These are phyloP conservation scores for Drosophila trapezifrons DNA, from an alignment of 1,140 invertebrate genomes.

Conservation along the genomic window DNA sequence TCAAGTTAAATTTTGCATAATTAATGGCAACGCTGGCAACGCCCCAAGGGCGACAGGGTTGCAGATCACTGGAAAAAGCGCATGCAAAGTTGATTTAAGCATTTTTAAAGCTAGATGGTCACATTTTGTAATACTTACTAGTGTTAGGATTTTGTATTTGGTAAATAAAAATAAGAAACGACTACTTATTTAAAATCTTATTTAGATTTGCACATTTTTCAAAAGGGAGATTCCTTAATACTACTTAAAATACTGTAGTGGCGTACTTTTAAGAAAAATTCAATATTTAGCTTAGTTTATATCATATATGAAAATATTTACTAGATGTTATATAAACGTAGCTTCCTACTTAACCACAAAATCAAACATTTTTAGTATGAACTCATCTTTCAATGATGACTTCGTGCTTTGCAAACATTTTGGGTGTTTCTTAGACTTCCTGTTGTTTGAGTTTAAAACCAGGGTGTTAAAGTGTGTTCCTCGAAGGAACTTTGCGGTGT, in stretches of 20 bases:
- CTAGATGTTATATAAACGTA: neutral
- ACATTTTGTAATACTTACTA: neutral
- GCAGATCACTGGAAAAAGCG: constrained; percentile 6
- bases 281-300: no score
- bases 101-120: neutral
- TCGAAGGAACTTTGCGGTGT: constrained; percentile 42
- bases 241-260: no score
- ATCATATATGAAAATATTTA: no score
- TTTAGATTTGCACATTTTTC: no score
- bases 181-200: no score
- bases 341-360: neutral
- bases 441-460: constrained; percentile 28
- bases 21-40: constrained; percentile 64
- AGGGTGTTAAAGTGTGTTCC: constrained; percentile 45
- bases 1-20: constrained; percentile 77
- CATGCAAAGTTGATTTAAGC: neutral
- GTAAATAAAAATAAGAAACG: no score
- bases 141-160: no score
- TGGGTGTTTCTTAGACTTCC: constrained; percentile 43
- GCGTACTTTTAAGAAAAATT: no score
- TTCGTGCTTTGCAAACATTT: constrained; percentile 18
- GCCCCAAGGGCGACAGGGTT: constrained; percentile 23
- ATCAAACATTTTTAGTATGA: neutral
- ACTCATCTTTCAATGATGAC: no score
- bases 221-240: no score